Evolutionary conservation across 2,888 invertebrate species (phyloP).

Genomic region (Xestia xanthographa): DNA sequence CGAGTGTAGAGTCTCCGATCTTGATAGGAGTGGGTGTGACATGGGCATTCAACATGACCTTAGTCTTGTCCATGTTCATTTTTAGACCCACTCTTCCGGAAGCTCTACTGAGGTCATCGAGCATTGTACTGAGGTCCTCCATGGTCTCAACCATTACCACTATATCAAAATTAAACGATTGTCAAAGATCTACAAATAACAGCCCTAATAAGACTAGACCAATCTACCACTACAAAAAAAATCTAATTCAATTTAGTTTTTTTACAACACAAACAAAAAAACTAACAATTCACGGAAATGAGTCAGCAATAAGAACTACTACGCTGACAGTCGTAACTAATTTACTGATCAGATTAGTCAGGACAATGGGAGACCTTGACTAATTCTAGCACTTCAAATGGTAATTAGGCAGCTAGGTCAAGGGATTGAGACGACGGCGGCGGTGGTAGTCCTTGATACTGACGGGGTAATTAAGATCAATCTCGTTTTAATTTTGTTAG

Average conservation of each 20-base stretch:
- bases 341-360: conserved; percentile 20
- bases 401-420: conserved; percentile 19
- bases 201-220: no score
- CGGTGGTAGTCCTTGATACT: conserved; percentile 5
- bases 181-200: no score
- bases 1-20: no score
- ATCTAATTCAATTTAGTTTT: not conserved
- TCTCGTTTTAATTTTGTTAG: not conserved
- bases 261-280: not conserved
- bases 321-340: conserved; percentile 25
- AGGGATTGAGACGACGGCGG: not conserved
- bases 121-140: no score
- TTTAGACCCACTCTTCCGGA: no score
- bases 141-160: no score
- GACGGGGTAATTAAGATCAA: conserved; percentile 12
- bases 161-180: no score
- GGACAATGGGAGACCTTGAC: conserved; percentile 38
- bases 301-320: not conserved
- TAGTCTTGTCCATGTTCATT: no score
- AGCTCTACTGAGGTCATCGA: no score
- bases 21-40: no score
- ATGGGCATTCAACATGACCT: no score
- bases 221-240: not conserved
- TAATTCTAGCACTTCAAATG: not conserved
- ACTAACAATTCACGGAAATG: conserved; percentile 42